Evolutionary conservation across 2,888 invertebrate genomes (phyloP), one percentile per base, ranked within the genome.

Genomic region (Phengaris arion): DNA sequence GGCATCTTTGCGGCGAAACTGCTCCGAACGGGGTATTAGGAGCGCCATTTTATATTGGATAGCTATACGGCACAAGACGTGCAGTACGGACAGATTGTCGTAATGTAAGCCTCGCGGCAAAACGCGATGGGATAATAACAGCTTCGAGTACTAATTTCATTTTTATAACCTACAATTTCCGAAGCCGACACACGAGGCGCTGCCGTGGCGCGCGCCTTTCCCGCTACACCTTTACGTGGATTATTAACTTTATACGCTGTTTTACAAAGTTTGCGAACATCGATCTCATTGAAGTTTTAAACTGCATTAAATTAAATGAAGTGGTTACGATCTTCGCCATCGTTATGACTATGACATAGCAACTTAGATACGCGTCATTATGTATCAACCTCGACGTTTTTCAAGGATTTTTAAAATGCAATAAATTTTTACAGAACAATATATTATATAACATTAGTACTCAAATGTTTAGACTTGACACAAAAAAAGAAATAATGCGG

Each of bases 81-180:
- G 93, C 93, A 90, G 92, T 93, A 93, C 93, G 92, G 93, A 93
- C 93, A 93, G 93, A 93, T 93, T 93, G 93, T 93, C 93, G 93
- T 93, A 93, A 93, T 93, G 93, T 90, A 93, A 92, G 93, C 88
- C 93, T 86, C 85, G 89, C 89, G 92, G 93, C 90, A 92, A 92
- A 93, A 93, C 90, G 92, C 93, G 93, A 93, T 93, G 93, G 93
- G 93, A 93, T 93, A 93, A 93, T 93, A 93, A 93, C 92, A 93
- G 89, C 92, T 92, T 93, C 90, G 91, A 89, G 87, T 92, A 93
- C 93, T 93, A 93, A 93, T 93, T 93, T 93, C 92, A 93, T 93
- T 93, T 93, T 93, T 93, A 93, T 93, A 93, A 93, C 93, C 93
- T 91, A 92, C 93, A 93, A 93, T 93, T 93, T 93, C 86, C 87